Evolutionary conservation across 30 jellyfish, hydroid and myxozoan species (phyloP).

Genomic region (Hydractinia symbiolongicarpus): DNA sequence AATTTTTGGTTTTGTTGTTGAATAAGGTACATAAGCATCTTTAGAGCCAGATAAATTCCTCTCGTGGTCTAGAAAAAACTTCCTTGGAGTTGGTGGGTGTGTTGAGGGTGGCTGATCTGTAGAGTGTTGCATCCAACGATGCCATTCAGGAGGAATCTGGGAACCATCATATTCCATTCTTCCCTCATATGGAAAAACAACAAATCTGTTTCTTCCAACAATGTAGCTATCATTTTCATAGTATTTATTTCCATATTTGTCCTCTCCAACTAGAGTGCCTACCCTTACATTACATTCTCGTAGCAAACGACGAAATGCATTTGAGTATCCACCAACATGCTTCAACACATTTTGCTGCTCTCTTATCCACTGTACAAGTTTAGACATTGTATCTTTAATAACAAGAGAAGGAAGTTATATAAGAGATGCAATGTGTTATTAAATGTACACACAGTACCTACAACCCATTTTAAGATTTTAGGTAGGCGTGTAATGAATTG

Average conservation of each 20-base stretch:
- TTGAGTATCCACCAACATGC: conserved; percentile 72
- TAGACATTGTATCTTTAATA: conserved; percentile 38
- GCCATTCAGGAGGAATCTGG: conserved; percentile 98
- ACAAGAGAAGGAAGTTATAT: background rate
- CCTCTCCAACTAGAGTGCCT: conserved; percentile 82
- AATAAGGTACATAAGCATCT: conserved; percentile 68
- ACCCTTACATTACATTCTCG: conserved; percentile 86
- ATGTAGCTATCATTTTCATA: conserved; percentile 67
- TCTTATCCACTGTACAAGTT: conserved; percentile 34
- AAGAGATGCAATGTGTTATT: background rate
- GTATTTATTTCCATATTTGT: conserved; percentile 77
- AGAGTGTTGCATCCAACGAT: conserved; percentile 91
- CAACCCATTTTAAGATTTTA: too few relatives aligned
- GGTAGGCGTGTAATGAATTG: too few relatives aligned
- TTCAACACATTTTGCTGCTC: conserved; percentile 48
- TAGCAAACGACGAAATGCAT: conserved; percentile 69
- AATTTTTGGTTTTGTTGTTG: conserved; percentile 84
- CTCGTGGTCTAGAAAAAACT: conserved; percentile 55
- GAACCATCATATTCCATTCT: conserved; percentile 60
- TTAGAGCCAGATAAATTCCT: conserved; percentile 64
- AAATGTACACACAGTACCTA: too few relatives aligned
- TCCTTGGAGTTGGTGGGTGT: conserved; percentile 59
- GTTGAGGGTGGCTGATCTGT: conserved; percentile 87
- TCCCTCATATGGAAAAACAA: conserved; percentile 69
- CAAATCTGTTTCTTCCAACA: conserved; percentile 79